Base-by-base conservation (phyloP, 2,113 vertebrate species). In the Prinia subflava region DNA sequence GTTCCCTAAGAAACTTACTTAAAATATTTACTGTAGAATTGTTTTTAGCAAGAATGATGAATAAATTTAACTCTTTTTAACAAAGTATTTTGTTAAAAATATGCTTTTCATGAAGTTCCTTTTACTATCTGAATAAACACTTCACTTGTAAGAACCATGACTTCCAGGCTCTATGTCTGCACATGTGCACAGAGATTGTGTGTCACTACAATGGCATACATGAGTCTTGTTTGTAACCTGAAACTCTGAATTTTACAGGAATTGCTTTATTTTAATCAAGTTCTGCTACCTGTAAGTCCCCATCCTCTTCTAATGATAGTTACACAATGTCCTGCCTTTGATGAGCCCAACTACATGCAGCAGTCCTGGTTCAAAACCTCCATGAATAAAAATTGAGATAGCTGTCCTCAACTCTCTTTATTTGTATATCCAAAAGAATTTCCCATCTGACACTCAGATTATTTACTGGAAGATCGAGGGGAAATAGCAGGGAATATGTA, bases 21-120 rank as follows among this genome's bases (percentile, higher is more conserved):
- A 95, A 97, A 98, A 97, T 97, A 97, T 97, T 97, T 97, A 92
- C 96, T 94, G 85, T 89, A 92, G 95, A 92, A 96, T 91, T 97
- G 91, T 96, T 97, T 95, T 63, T 73, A 95, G 68, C 1, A 16
- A 76, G 82, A 83, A 94, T 14, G 24, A 71, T 5, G 39, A 95
- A 95, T 70, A 94, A 82, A 94, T 94, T 92, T 83, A 90, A 97
- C 78, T 86, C 83, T 88, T 90, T 94, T 89, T 42, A 96, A 71
- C 76, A 82, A 77, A 94, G 78, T 56, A 87, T 87, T 89, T 83
- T 92, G 53, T 27, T 81, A 6, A 56, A 90, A 91, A n/a, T 49
- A 65, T 42, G 79, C 39, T 81, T 87, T 74, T 71, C 41, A 62
- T 52, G 5, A 76, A 52, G 46, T 87, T 65, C 60, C 41, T 71